Evolutionary conservation across 2,797 vertebrate genomes (phyloP).

Genomic region (Syngnathus rostellatus): DNA sequence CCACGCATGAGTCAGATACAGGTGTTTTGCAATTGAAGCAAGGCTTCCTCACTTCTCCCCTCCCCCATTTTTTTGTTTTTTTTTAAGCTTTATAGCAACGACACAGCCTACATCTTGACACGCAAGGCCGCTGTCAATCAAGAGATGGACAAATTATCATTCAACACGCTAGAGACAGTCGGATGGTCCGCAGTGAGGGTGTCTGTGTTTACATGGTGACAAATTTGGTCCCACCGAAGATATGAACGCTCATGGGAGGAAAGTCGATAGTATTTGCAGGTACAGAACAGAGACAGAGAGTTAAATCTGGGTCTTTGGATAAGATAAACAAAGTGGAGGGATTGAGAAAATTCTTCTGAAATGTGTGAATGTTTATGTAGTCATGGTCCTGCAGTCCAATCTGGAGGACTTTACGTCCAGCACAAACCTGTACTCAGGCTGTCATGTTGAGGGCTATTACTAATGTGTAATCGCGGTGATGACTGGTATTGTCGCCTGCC

Average conservation of each 20-base stretch:
- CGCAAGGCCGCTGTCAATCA: slow-evolving; percentile 53
- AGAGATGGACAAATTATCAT: slow-evolving; percentile 26
- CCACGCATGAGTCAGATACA: slow-evolving; percentile 61
- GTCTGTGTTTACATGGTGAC: slow-evolving; percentile 35
- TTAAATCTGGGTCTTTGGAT: slow-evolving; percentile 17
- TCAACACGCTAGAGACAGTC: slow-evolving; percentile 34
- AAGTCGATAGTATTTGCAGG: slow-evolving; percentile 12
- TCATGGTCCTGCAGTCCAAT: slow-evolving; percentile 13
- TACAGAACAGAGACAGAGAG: slow-evolving; percentile 11
- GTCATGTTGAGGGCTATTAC: slow-evolving; percentile 46
- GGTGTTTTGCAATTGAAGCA: slow-evolving; percentile 67
- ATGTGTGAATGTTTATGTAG: slow-evolving; percentile 2
- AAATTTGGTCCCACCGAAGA: slow-evolving; percentile 32
- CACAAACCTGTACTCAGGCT: slow-evolving; percentile 21
- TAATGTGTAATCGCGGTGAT: slow-evolving; percentile 48
- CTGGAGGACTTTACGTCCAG: not conserved
- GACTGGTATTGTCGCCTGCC: slow-evolving; percentile 62
- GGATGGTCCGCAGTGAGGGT: slow-evolving; percentile 32
- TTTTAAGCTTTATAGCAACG: slow-evolving; percentile 44
- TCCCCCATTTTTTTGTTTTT: slow-evolving; percentile 35
- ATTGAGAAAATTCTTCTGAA: slow-evolving; percentile 4
- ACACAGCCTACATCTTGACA: slow-evolving; percentile 50
- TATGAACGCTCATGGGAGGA: slow-evolving; percentile 12
- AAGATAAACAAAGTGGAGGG: slow-evolving; percentile 5
- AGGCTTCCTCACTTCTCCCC: slow-evolving; percentile 51